Evolutionary conservation across 1,140 invertebrate genomes (phyloP).

Genomic region (Caenorhabditis inopinata): DNA sequence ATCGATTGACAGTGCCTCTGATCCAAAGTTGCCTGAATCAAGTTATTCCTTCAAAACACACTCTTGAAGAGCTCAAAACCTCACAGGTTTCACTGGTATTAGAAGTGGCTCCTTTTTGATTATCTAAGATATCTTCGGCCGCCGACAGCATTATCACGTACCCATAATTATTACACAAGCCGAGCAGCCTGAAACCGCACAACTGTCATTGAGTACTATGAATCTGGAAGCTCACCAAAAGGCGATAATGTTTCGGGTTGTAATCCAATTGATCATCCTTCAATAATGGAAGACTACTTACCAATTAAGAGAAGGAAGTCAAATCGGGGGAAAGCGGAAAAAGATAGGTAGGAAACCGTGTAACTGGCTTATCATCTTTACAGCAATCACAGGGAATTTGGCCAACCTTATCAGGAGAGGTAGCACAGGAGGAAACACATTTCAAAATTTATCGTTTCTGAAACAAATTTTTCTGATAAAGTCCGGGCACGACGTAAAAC

Average conservation of each 20-base stretch:
- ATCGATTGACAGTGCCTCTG: constrained; percentile 72
- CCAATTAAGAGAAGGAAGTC: not conserved
- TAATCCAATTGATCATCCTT: not conserved
- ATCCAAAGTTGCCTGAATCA: not conserved
- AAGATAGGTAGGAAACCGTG: no score
- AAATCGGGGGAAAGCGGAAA: no score
- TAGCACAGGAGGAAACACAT: not conserved
- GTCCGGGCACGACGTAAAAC: no score
- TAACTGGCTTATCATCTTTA: constrained; percentile 6
- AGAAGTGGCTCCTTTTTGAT: constrained; percentile 20
- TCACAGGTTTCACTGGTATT: constrained; percentile 27
- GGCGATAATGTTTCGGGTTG: not conserved
- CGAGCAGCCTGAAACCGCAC: constrained; percentile 47
- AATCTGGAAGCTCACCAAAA: not conserved
- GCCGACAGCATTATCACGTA: constrained; percentile 54
- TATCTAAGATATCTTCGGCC: constrained; percentile 50
- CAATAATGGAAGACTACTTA: not conserved
- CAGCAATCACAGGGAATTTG: not conserved
- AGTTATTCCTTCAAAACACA: not conserved
- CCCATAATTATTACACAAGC: constrained; percentile 53
- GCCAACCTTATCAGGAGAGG: not conserved
- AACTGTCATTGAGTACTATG: not conserved
- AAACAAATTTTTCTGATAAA: no score
- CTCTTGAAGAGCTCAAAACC: not conserved
- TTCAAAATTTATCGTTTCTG: no score